Conservation (phyloP, 2,888 invertebrate genomes). For the Strigamia maritima region DNA sequence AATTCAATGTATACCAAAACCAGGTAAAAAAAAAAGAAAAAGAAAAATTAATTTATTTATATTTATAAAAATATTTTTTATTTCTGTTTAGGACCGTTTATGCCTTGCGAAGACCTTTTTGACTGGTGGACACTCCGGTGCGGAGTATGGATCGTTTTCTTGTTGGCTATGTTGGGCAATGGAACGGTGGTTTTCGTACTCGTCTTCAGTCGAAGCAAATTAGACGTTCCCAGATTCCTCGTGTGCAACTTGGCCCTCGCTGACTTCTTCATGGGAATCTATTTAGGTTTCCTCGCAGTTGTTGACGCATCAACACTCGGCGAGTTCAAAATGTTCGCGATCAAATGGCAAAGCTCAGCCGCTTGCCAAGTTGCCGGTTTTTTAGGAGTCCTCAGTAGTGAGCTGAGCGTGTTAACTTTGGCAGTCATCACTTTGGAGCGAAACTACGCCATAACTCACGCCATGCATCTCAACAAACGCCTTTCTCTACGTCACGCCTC, state of each 20-base stretch:
- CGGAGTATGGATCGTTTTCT: constrained; percentile 95
- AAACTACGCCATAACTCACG: constrained; percentile 95
- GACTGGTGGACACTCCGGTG: constrained; percentile 97
- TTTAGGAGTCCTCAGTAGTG: constrained; percentile 87
- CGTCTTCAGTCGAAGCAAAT: constrained; percentile 83
- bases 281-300: constrained; percentile 87
- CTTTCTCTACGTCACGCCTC: constrained; percentile 86
- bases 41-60: not conserved
- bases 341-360: constrained; percentile 93
- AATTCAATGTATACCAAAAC: constrained; percentile 44
- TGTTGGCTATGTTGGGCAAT: constrained; percentile 91
- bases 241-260: constrained; percentile 96
- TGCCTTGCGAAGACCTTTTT: constrained; percentile 92
- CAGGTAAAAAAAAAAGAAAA: constrained; percentile 40
- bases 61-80: not conserved
- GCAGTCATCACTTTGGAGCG: constrained; percentile 94
- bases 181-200: constrained; percentile 92
- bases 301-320: constrained; percentile 94
- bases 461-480: constrained; percentile 91
- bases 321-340: constrained; percentile 92
- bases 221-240: constrained; percentile 93
- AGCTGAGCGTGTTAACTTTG: constrained; percentile 90
- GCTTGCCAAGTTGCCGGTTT: constrained; percentile 93
- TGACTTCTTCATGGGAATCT: constrained; percentile 96
- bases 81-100: constrained; percentile 70